Conservation (phyloP, 2,888 invertebrate genomes). For the Troilus luridus region DNA sequence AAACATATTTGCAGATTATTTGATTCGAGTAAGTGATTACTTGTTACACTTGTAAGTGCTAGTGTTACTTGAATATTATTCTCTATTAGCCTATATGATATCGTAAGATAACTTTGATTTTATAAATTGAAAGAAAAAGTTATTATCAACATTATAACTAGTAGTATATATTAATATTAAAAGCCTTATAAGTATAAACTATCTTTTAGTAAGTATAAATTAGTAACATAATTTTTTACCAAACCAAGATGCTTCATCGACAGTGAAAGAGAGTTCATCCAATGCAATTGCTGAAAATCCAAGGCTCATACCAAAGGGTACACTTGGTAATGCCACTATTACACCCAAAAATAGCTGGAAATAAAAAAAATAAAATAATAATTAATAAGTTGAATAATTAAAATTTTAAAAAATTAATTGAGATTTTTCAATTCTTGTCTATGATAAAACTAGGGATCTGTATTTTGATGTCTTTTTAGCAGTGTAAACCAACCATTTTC, state of each 20-base stretch:
- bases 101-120: not conserved
- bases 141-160: not conserved
- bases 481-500: not conserved
- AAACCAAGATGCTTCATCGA: slow-evolving; percentile 74
- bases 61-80: too few relatives aligned
- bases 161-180: not conserved
- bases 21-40: too few relatives aligned
- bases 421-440: not conserved
- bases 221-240: slow-evolving; percentile 69
- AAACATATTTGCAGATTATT: too few relatives aligned
- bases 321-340: slow-evolving; percentile 71
- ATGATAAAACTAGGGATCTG: not conserved
- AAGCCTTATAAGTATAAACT: not conserved
- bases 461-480: not conserved
- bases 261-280: slow-evolving; percentile 69
- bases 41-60: too few relatives aligned
- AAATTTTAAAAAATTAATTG: too few relatives aligned
- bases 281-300: slow-evolving; percentile 74
- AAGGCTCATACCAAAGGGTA: slow-evolving; percentile 74
- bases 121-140: not conserved
- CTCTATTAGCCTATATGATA: not conserved
- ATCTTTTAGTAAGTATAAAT: not conserved
- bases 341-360: slow-evolving; percentile 71
- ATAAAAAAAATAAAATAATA: too few relatives aligned
- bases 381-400: too few relatives aligned